These are phyloP conservation scores for Polydrusus cervinus DNA, from an alignment of 2,888 invertebrate species.

Conservation along the genomic window DNA sequence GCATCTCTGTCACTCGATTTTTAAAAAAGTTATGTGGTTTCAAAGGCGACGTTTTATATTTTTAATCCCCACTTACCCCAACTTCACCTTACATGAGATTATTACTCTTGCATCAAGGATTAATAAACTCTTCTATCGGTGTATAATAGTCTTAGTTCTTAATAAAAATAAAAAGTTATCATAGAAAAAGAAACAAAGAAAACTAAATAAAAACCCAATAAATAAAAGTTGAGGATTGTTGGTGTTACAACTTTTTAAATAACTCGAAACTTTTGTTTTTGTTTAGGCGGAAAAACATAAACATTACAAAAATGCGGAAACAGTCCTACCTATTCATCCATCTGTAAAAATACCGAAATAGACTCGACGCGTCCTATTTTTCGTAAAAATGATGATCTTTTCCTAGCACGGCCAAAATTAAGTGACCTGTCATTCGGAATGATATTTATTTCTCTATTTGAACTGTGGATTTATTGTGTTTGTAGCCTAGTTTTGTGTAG, in stretches of 20 bases:
- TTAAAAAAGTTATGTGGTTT: no score
- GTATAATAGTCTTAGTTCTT: no score
- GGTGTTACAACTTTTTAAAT: background rate
- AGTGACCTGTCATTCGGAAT: slow-evolving; percentile 12
- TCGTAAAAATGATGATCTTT: background rate
- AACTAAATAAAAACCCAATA: no score
- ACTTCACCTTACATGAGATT: no score
- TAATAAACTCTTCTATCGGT: no score
- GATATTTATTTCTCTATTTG: slow-evolving; percentile 13
- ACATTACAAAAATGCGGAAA: slow-evolving; percentile 18
- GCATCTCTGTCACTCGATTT: no score
- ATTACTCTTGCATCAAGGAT: no score
- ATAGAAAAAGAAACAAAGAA: no score
- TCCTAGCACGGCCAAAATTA: background rate
- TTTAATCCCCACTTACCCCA: no score
- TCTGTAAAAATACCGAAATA: slow-evolving; percentile 14
- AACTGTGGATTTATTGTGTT: background rate
- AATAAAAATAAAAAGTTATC: no score
- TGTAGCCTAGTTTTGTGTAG: slow-evolving; percentile 1
- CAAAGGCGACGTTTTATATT: no score
- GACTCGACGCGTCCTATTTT: slow-evolving; percentile 1
- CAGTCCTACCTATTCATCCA: slow-evolving; percentile 11
- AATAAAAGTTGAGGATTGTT: no score
- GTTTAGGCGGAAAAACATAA: background rate
- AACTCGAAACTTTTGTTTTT: slow-evolving; percentile 3